A percentile compares a stretch with the other conserved stretches of the same genome.
These are phyloP conservation scores for Semnopithecus entellus DNA, from an alignment of 2,113 vertebrate genomes.

Conservation along the genomic window DNA sequence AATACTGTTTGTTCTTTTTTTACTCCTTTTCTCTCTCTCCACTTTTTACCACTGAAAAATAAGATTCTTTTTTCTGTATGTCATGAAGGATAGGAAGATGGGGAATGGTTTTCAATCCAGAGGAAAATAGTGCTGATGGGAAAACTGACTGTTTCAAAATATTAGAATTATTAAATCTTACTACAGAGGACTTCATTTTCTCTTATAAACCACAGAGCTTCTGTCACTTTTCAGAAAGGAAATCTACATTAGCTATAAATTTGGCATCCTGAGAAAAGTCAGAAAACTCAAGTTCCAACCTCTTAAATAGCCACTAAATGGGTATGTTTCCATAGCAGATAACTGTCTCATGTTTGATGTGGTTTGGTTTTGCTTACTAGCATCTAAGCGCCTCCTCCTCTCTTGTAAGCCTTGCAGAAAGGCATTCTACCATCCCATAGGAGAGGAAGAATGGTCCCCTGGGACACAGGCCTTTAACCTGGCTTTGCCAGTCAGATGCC, in stretches of 20 bases:
- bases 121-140: neutral
- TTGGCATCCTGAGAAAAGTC: neutral
- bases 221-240: constrained; percentile 35
- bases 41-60: neutral
- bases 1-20: neutral
- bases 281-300: neutral
- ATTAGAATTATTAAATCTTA: neutral
- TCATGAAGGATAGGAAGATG: neutral
- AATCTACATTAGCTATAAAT: neutral
- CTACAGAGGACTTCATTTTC: neutral
- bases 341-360: neutral
- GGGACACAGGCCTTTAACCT: neutral
- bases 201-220: neutral
- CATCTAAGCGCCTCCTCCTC: no score
- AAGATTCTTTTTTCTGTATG: neutral
- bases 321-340: neutral
- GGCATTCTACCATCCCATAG: neutral
- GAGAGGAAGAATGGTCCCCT: neutral
- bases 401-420: neutral
- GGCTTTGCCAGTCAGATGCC: neutral
- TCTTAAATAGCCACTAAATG: neutral
- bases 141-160: neutral
- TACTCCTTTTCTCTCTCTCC: neutral
- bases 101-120: neutral
- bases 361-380: neutral